Evolutionary conservation across 2,888 invertebrate genomes (phyloP).

Genomic region (Bellardia pandia): DNA sequence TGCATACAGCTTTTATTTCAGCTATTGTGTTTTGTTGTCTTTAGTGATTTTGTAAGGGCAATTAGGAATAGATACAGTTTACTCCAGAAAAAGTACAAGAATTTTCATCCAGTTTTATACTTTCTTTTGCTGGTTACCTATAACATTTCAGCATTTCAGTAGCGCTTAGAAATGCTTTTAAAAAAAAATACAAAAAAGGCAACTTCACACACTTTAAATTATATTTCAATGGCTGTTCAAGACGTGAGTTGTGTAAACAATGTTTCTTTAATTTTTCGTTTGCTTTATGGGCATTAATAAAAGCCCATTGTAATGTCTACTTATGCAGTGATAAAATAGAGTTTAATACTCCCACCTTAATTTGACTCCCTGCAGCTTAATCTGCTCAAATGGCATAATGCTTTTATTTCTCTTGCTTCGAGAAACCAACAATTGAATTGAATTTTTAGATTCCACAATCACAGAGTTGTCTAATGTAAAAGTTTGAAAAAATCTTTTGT

Average conservation of each 20-base stretch:
- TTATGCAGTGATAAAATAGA: neutral
- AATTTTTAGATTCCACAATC: conserved; percentile 42
- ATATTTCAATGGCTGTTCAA: conserved; percentile 36
- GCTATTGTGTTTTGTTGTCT: conserved; percentile 7
- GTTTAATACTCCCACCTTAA: conserved; percentile 8
- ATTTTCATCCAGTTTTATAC: conserved; percentile 4
- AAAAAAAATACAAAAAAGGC: neutral
- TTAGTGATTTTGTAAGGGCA: neutral
- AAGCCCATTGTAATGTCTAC: neutral
- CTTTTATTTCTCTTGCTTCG: neutral
- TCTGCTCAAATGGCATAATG: neutral
- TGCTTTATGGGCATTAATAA: neutral
- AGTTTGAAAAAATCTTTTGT: conserved; percentile 26
- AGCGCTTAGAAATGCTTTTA: neutral
- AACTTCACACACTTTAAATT: neutral
- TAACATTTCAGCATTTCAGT: conserved; percentile 2
- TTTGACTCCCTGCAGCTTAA: neutral
- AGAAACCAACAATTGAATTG: conserved; percentile 23
- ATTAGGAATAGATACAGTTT: conserved; percentile 14
- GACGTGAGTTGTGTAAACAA: conserved; percentile 48
- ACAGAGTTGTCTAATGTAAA: neutral
- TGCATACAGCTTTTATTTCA: neutral
- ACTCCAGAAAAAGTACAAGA: too few relatives aligned
- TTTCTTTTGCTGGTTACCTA: conserved; percentile 13
- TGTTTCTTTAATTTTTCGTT: neutral